Evolutionary conservation across 1,140 invertebrate genomes (phyloP), one percentile per base, ranked within the genome.

Genomic region (Drosophila asahinai): DNA sequence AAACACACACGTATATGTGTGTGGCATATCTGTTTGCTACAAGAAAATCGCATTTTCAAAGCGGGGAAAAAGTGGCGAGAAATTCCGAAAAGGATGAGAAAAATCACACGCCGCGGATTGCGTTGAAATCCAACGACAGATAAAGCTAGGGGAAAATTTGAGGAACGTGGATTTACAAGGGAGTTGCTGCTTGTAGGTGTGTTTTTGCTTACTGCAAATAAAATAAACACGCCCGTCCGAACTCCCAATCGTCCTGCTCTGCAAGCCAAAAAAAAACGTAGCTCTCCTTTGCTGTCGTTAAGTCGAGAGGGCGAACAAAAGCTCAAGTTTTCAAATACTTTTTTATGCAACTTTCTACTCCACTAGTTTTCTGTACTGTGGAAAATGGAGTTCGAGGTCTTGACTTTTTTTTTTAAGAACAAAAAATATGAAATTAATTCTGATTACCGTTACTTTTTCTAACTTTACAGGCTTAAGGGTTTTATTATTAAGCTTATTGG

Each of bases 21-120:
- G 54, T 11, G 33, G 33, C 57, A 51, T 52, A 55, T 64, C 36
- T 60, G 77, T 42, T 45, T 45, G 36, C 66, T 45, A 83, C 84
- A 89, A 81, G 84, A 73, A 83, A 89, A 89, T 89, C 86, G 81
- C 84, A 84, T 89, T 89, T 89, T 73, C 84, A 52, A 40, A 36
- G 33, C 14, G 27, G 22, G 9, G 12, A 57, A 38, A 72, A 48
- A 62, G 30, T 42, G 54, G 36, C 2, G 30, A 30, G 45, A 74
- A 68, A 55, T 67, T 30, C 22, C 33, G 5, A 33, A 72, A 70
- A 43, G 48, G 62, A 43, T 36, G 66, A 38, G 43, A 27, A 58
- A 71, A 71, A 57, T 57, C 64, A 48, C 61, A 68, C 66, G 66
- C 58, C 25, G 66, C 77, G 64, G 48, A 65, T 49, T 70, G 66